Conservation (phyloP, 2,113 vertebrate genomes). For the Muscicapa adusta region DNA sequence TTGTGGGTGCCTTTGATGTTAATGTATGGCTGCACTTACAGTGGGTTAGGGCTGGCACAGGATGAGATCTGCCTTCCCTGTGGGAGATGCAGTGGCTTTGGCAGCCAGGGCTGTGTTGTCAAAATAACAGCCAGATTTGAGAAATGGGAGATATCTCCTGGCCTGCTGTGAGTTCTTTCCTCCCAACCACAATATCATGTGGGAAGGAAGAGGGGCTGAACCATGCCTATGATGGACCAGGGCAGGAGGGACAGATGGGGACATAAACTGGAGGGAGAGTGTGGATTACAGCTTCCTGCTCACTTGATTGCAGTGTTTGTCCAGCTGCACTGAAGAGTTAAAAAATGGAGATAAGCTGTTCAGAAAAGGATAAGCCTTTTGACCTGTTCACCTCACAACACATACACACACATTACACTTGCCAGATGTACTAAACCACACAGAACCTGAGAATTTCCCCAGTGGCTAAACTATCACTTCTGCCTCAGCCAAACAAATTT, state of each 20-base stretch:
- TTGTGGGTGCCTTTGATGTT: neutral
- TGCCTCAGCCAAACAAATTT: neutral
- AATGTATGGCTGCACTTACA: neutral
- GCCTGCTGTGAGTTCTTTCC: neutral
- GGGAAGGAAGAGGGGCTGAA: neutral
- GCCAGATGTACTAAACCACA: neutral
- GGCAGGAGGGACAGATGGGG: neutral
- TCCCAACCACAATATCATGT: accelerated
- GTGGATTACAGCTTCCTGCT: neutral
- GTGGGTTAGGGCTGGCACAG: neutral
- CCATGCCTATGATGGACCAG: neutral
- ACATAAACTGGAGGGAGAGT: accelerated
- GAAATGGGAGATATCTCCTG: neutral
- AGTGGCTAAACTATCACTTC: slow-evolving; percentile 34
- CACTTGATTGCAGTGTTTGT: neutral
- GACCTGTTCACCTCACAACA: neutral
- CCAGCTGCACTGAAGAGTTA: neutral
- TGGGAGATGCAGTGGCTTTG: neutral
- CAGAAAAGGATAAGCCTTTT: neutral
- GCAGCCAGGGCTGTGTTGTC: neutral
- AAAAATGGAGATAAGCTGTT: neutral
- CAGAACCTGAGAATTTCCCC: slow-evolving; percentile 31
- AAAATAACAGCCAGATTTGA: neutral
- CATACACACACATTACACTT: neutral
- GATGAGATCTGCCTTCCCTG: neutral